phyloP scores from a whole-genome alignment of 2,113 vertebrate genomes.

The Gambusia affinis region DNA sequence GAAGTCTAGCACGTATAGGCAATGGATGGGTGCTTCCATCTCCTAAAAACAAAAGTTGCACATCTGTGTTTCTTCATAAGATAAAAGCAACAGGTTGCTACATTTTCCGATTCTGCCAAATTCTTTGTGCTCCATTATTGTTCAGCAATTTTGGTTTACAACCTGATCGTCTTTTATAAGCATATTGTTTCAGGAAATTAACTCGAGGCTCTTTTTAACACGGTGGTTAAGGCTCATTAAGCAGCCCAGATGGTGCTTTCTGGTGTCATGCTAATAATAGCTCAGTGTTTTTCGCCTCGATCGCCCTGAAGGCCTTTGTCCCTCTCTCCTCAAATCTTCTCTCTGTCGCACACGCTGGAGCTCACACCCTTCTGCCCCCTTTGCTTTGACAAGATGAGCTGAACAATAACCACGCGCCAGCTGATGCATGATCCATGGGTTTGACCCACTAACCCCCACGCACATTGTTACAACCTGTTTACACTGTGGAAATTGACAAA shows the following conservation, averaged over 20 bases:
- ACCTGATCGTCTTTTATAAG: slow-evolving; percentile 57
- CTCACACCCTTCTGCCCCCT: slow-evolving; percentile 39
- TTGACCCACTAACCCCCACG: slow-evolving; percentile 74
- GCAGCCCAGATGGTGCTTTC: slow-evolving; percentile 78
- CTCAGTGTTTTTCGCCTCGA: slow-evolving; percentile 60
- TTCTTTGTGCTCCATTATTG: slow-evolving; percentile 17
- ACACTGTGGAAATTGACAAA: slow-evolving; percentile 77
- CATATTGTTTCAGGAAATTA: slow-evolving; percentile 74
- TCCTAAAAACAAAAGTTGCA: neutral
- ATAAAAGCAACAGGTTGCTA: neutral
- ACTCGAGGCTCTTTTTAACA: slow-evolving; percentile 64
- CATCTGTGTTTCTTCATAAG: neutral
- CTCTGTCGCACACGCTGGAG: slow-evolving; percentile 32
- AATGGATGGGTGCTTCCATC: no score
- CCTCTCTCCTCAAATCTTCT: slow-evolving; percentile 58
- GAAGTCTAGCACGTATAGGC: no score
- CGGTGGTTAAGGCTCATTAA: slow-evolving; percentile 68
- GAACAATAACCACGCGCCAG: slow-evolving; percentile 76
- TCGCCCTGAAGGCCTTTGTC: slow-evolving; percentile 61
- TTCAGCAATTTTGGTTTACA: slow-evolving; percentile 51
- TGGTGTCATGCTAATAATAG: slow-evolving; percentile 75
- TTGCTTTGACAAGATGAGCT: slow-evolving; percentile 54
- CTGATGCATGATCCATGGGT: slow-evolving; percentile 77
- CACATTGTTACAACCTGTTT: slow-evolving; percentile 77
- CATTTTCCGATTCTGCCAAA: slow-evolving; percentile 20